These are phyloP conservation scores for Metacarcinus magister DNA, from an alignment of 2,888 invertebrate species.

Conservation along the genomic window DNA sequence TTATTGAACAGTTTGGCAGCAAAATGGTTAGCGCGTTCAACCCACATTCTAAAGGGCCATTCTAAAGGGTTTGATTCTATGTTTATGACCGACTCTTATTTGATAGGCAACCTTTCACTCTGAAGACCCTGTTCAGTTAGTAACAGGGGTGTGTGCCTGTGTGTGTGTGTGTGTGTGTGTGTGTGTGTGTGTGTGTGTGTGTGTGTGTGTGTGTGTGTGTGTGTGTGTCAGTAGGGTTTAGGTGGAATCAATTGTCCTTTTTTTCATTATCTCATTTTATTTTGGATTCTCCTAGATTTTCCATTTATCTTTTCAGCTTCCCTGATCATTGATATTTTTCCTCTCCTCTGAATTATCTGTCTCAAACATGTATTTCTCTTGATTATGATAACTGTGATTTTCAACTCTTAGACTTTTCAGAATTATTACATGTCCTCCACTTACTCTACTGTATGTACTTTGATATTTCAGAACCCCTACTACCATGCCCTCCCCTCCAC, in stretches of 20 bases:
- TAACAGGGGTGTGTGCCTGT: no score
- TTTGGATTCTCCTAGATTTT: background rate
- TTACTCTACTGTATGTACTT: background rate
- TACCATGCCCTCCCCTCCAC: background rate
- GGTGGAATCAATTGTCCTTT: background rate
- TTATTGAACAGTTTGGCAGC: no score
- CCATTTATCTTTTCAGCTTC: background rate
- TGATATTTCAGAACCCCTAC: conserved; percentile 1
- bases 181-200: conserved; percentile 51
- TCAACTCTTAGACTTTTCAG: conserved; percentile 5
- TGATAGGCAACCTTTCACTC: no score
- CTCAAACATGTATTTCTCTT: background rate
- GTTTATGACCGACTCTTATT: no score
- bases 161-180: conserved; percentile 3
- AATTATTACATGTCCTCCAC: background rate
- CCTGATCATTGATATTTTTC: background rate
- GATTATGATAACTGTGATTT: background rate
- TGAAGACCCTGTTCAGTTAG: no score
- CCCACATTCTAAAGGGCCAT: no score
- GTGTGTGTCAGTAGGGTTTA: background rate
- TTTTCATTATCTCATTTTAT: background rate
- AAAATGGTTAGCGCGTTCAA: no score
- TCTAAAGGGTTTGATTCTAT: no score
- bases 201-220: conserved; percentile 55
- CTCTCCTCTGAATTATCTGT: background rate